Conservation (phyloP, 2,113 vertebrate species). For the Pterocles orientalis region DNA sequence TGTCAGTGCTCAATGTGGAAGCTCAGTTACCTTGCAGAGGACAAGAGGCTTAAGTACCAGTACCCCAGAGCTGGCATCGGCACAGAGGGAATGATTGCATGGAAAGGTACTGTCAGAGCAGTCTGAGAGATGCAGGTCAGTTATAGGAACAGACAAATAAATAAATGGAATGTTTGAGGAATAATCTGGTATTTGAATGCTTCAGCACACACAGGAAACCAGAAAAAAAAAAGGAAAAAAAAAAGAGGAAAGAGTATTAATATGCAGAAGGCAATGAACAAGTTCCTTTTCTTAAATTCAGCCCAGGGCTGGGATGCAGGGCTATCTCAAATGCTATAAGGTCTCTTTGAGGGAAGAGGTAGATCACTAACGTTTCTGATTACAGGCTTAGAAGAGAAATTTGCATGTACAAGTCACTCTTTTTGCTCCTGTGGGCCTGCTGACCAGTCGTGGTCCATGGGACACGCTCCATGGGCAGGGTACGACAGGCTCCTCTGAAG, state of each 20-base stretch:
- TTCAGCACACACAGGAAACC: background rate
- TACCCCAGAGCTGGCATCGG: background rate
- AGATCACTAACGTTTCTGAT: background rate
- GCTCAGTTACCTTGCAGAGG: constrained; percentile 62
- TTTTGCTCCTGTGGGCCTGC: background rate
- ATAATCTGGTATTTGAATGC: constrained; percentile 7
- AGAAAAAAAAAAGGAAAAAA: fast-evolving
- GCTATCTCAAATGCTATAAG: background rate
- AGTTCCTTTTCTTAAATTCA: background rate
- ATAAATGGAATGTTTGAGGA: background rate
- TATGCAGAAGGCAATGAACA: background rate
- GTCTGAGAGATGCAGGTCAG: background rate
- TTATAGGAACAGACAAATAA: background rate
- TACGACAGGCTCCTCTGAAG: background rate
- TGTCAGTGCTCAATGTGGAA: constrained; percentile 70
- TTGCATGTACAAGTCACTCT: background rate
- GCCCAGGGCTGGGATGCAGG: background rate
- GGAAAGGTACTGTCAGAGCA: background rate
- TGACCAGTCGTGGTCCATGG: background rate
- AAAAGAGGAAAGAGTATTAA: background rate
- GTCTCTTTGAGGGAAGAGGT: background rate
- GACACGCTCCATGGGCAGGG: fast-evolving
- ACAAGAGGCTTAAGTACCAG: constrained; percentile 24
- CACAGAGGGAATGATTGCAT: background rate
- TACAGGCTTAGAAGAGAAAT: background rate